Conservation (phyloP, 2,113 vertebrate genomes). For the Patagioenas fasciata region DNA sequence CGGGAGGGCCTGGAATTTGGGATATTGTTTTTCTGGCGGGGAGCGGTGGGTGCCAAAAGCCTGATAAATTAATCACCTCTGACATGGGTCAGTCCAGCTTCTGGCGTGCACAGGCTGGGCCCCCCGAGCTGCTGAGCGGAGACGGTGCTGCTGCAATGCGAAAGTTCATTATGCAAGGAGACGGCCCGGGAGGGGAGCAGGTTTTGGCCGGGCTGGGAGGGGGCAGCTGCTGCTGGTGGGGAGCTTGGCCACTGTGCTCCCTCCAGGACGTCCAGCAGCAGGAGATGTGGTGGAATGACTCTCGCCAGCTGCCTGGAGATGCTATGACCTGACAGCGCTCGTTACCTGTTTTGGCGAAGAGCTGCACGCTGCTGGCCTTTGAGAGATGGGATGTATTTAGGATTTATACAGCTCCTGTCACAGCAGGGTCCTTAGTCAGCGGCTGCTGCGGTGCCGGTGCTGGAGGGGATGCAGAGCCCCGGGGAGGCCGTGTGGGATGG, state of each 20-base stretch:
- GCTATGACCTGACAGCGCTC: background rate
- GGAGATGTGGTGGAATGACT: background rate
- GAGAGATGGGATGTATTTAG: background rate
- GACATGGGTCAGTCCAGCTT: slow-evolving; percentile 64
- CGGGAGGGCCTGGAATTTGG: slow-evolving; percentile 57
- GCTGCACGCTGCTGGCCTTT: background rate
- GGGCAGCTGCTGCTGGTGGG: background rate
- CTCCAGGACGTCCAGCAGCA: rapidly evolving
- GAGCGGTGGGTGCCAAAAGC: slow-evolving; percentile 57
- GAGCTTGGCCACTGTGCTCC: rapidly evolving
- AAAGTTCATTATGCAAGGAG: background rate
- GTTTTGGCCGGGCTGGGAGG: background rate
- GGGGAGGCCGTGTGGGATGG: rapidly evolving
- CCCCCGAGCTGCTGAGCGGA: background rate
- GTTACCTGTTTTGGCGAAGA: background rate
- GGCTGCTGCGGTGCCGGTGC: rapidly evolving
- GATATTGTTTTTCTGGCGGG: slow-evolving; percentile 66
- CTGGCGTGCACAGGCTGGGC: slow-evolving; percentile 36
- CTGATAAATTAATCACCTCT: slow-evolving; percentile 69
- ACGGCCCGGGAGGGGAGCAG: background rate
- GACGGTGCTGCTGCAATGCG: background rate
- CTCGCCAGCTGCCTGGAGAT: background rate
- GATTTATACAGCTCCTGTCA: background rate
- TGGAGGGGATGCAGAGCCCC: rapidly evolving
- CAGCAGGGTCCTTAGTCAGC: background rate